phyloP scores from a whole-genome alignment of 2,113 vertebrate species.

The Herpetotheres cachinnans region DNA sequence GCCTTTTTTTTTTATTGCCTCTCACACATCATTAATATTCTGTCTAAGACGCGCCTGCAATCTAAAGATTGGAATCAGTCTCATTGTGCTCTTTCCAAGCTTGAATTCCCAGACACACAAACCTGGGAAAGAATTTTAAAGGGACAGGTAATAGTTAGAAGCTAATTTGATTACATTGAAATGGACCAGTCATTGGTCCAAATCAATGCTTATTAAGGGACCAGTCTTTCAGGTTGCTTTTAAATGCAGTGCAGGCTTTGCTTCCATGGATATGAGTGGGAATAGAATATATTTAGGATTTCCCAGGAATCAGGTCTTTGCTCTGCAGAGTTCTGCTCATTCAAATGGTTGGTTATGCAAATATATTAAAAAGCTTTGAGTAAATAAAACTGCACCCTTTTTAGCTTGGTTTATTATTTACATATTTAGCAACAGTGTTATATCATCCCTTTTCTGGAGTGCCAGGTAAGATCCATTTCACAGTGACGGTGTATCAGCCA shows the following conservation, averaged over 20 bases:
- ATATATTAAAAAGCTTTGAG: conserved; percentile 15
- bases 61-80: conserved; percentile 62
- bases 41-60: conserved; percentile 40
- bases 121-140: conserved; percentile 63
- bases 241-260: not conserved
- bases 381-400: conserved; percentile 27
- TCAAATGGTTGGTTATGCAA: conserved; percentile 48
- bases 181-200: conserved; percentile 41
- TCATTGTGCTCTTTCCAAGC: conserved; percentile 52
- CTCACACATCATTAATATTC: conserved; percentile 64
- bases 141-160: conserved; percentile 55
- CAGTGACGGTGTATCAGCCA: not conserved
- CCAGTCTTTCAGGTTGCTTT: conserved; percentile 57
- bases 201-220: conserved; percentile 47
- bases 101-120: conserved; percentile 61
- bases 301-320: conserved; percentile 50
- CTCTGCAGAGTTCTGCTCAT: conserved; percentile 26
- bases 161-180: conserved; percentile 55
- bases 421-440: not conserved
- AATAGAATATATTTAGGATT: conserved; percentile 48
- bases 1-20: conserved; percentile 36
- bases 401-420: conserved; percentile 31
- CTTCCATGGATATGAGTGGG: conserved; percentile 39
- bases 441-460: not conserved
- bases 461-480: not conserved